Conservation (phyloP, 2,797 vertebrate genomes). For the Rhinoraja longicauda region DNA sequence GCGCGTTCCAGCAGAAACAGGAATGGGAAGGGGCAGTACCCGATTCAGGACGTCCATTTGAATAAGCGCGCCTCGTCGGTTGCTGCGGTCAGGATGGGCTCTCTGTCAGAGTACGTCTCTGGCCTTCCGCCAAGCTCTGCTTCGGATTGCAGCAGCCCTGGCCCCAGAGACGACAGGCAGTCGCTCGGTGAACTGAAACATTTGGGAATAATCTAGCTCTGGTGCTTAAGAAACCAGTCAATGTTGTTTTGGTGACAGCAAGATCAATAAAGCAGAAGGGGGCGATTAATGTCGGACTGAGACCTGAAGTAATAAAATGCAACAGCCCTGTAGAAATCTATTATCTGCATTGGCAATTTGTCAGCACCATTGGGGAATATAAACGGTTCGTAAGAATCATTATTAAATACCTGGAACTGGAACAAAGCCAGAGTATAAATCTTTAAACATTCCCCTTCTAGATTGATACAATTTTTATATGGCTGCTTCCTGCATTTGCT, state of each 20-base stretch:
- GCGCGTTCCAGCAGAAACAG: background rate
- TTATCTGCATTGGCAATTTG: slow-evolving; percentile 1
- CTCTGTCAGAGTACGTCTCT: background rate
- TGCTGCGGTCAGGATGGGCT: background rate
- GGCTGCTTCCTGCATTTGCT: background rate
- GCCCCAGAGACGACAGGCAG: background rate
- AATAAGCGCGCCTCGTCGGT: background rate
- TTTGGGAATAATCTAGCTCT: background rate
- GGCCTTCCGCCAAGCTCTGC: background rate
- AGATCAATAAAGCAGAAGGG: background rate
- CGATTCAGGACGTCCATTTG: background rate
- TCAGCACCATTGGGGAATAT: background rate
- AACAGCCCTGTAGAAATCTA: background rate
- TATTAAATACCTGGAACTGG: slow-evolving; percentile 10
- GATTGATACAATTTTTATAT: background rate
- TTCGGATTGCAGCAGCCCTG: background rate
- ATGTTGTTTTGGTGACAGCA: background rate
- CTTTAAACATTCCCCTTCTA: background rate
- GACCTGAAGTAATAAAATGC: slow-evolving; percentile 5
- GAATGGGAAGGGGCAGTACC: background rate
- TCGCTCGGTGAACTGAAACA: background rate
- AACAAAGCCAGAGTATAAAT: slow-evolving; percentile 2
- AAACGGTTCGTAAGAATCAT: background rate
- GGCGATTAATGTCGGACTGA: background rate
- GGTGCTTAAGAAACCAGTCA: background rate